These are phyloP conservation scores for Pelvicachromis taeniatus DNA, from an alignment of 2,113 vertebrate genomes.

Conservation along the genomic window DNA sequence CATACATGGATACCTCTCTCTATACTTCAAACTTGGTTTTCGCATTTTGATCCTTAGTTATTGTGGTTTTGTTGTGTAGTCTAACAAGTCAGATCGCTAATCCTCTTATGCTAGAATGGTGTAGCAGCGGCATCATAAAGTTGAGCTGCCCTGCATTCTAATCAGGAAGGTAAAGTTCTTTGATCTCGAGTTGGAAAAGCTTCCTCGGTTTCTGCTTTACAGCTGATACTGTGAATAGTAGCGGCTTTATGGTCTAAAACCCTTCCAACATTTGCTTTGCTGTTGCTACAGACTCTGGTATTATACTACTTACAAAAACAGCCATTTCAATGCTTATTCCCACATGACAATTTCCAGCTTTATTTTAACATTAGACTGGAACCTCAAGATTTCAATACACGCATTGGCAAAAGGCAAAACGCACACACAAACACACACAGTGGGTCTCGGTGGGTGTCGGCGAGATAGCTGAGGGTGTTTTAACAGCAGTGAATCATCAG, in stretches of 20 bases:
- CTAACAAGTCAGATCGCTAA: constrained; percentile 54
- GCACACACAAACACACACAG: constrained; percentile 6
- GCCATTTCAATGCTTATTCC: constrained; percentile 29
- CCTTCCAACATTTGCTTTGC: constrained; percentile 14
- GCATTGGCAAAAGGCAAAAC: not conserved
- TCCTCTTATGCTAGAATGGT: constrained; percentile 51
- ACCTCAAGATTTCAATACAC: constrained; percentile 13
- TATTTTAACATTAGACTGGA: not conserved
- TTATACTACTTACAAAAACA: constrained; percentile 32
- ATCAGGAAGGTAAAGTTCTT: constrained; percentile 62
- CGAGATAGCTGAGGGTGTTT: constrained; percentile 52
- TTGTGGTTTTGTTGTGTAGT: constrained; percentile 55
- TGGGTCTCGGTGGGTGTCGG: constrained; percentile 31
- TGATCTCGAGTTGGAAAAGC: constrained; percentile 47
- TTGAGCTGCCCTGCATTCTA: constrained; percentile 51
- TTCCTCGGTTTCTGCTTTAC: constrained; percentile 26
- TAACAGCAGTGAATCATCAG: constrained; percentile 51
- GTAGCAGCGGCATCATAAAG: constrained; percentile 32
- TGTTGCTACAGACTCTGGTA: constrained; percentile 5
- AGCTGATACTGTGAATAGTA: not conserved
- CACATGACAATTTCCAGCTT: not conserved
- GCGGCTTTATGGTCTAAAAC: constrained; percentile 37
- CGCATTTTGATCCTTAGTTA: constrained; percentile 30
- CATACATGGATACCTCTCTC: constrained; percentile 19
- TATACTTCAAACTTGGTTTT: constrained; percentile 23